Percentiles rank a stretch among this genome's conserved stretches.
Evolutionary conservation across 2,113 vertebrate species (phyloP).

Genomic region (Onychorhynchus coronatus): DNA sequence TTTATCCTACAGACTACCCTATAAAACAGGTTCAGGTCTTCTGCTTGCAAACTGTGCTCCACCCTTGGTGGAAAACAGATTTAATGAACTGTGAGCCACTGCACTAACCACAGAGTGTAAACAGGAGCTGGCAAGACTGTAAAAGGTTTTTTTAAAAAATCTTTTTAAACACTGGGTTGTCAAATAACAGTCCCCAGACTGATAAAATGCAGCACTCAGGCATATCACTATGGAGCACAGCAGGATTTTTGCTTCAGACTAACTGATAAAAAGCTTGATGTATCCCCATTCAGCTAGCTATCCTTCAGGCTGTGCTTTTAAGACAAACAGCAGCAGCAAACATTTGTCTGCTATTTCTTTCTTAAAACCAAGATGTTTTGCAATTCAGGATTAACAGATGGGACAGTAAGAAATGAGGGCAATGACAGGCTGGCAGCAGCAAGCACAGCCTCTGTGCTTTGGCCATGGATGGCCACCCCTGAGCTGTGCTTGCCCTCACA

Average conservation of each 20-base stretch:
- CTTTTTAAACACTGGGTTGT: conserved; percentile 1
- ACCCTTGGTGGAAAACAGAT: not conserved
- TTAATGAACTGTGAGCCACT: not conserved
- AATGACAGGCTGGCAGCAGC: not conserved
- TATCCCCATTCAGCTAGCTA: not conserved
- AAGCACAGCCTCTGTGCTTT: not conserved
- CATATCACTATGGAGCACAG: conserved; percentile 7
- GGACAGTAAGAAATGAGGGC: not conserved
- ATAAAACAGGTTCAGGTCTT: not conserved
- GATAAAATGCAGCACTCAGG: conserved; percentile 22
- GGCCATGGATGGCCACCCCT: not conserved
- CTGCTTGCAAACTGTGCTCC: not conserved
- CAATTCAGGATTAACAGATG: not conserved
- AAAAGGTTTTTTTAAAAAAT: not conserved
- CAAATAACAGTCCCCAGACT: conserved; percentile 3
- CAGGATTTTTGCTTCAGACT: conserved; percentile 23
- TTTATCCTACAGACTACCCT: not conserved
- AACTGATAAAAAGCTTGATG: conserved; percentile 35
- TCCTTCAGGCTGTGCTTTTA: conserved; percentile 43
- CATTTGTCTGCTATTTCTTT: conserved; percentile 25
- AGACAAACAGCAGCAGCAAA: conserved; percentile 37
- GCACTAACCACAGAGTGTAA: not conserved
- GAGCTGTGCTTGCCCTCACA: accelerated
- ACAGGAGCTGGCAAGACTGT: not conserved
- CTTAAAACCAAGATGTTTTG: conserved; percentile 9